Evolutionary conservation across 2,888 invertebrate species (phyloP).

Genomic region (Oligia latruncula): DNA sequence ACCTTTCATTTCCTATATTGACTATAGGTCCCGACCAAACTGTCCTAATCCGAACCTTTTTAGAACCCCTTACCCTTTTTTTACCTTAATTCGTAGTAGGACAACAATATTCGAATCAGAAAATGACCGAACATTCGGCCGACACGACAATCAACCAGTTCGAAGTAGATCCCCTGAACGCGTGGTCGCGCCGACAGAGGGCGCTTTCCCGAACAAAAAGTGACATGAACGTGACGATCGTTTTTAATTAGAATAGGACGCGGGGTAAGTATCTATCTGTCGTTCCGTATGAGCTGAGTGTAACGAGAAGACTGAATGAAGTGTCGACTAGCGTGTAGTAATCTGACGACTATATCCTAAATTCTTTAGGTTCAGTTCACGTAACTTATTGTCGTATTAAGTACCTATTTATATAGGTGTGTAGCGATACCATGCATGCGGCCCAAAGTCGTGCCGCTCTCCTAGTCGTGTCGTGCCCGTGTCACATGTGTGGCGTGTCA

Average conservation of each 20-base stretch:
- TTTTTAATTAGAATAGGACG: background rate
- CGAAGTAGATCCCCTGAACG: too few species aligned
- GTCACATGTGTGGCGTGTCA: background rate
- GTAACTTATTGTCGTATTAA: conserved; percentile 29
- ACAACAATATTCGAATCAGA: too few species aligned
- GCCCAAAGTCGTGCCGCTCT: background rate
- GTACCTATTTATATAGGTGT: conserved; percentile 21
- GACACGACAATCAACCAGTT: too few species aligned
- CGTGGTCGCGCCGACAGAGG: background rate
- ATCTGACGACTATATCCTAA: conserved; percentile 44
- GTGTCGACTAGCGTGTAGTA: conserved; percentile 71
- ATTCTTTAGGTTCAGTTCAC: conserved; percentile 22
- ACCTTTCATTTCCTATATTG: too few species aligned
- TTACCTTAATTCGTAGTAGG: too few species aligned
- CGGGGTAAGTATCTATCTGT: conserved; percentile 27
- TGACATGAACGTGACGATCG: background rate
- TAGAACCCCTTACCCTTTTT: too few species aligned
- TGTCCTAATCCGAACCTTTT: too few species aligned
- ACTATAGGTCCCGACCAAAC: too few species aligned
- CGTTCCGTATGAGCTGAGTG: conserved; percentile 79
- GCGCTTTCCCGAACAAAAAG: background rate
- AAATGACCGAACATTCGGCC: too few species aligned
- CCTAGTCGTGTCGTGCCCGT: background rate
- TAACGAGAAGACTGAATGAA: conserved; percentile 86
- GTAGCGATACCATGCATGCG: conserved; percentile 9